phyloP scores from a whole-genome alignment of 2,113 vertebrate genomes.

The Aptenodytes forsteri region DNA sequence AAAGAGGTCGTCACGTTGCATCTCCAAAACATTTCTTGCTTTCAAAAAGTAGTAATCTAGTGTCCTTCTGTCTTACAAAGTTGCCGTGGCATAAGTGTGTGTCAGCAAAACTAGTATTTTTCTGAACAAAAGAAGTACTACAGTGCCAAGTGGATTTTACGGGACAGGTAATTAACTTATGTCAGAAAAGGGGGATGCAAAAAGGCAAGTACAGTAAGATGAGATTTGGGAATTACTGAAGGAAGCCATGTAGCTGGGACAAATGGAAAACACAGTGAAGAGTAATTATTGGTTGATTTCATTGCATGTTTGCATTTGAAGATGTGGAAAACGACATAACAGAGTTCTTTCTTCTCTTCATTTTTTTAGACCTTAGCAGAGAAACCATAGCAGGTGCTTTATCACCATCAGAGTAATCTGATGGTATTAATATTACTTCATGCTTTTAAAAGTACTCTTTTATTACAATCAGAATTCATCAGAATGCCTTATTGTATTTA shows the following conservation, averaged over 20 bases:
- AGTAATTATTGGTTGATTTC: neutral
- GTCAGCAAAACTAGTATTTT: neutral
- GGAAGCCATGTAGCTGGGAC: neutral
- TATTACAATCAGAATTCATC: neutral
- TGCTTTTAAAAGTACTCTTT: neutral
- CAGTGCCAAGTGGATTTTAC: neutral
- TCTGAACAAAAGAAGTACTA: neutral
- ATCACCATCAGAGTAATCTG: neutral
- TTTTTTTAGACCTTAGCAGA: neutral
- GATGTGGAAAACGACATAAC: neutral
- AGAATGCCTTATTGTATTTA: neutral
- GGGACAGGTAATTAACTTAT: neutral
- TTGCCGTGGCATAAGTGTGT: neutral
- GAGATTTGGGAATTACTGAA: neutral
- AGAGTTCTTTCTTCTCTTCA: neutral
- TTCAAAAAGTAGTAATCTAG: neutral
- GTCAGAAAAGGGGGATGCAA: neutral
- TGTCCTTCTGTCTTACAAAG: neutral
- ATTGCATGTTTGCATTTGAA: neutral
- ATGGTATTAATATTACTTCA: neutral
- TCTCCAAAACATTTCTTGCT: neutral
- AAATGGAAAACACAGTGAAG: neutral
- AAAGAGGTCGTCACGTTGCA: rapidly evolving
- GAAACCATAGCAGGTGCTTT: neutral
- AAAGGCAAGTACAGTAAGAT: neutral